Evolutionary conservation across 2,888 invertebrate species (phyloP), one percentile per base, ranked within the genome.

Genomic region (Athalia circularis): DNA sequence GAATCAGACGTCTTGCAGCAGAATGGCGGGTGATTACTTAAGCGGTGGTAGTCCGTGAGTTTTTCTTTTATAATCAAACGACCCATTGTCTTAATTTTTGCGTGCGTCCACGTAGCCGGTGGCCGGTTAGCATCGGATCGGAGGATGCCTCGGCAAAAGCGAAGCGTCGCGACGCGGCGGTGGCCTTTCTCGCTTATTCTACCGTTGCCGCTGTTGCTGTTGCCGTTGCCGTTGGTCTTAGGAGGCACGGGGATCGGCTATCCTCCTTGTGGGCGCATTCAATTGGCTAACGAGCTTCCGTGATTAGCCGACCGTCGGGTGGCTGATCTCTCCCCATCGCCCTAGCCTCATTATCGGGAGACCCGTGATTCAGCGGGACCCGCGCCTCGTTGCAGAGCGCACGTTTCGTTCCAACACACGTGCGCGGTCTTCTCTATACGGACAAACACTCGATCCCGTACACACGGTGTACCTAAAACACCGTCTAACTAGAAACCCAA

Each of bases 211-310:
- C 29, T 29, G 29, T 29, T 29, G 29, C 29, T 29, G 29, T 29
- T 29, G n/a, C n/a, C n/a, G n/a, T n/a, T n/a, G n/a, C n/a, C n/a
- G n/a, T n/a, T 29, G 29, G 29, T 29, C 29, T 43, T 52, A 62
- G 43, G 29, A 47, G 75, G 15, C 48, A 62, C 62, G 43, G n/a
- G 50, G 62, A 50, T 64, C 64, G 29, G 13, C 62, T 8, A 50
- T 62, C 75, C 75, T 75, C 75, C 62, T 75, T 75, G 75, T 75
- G 75, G 75, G 75, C 75, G 75, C 75, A 75, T 75, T 75, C 75
- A 75, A 87, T 87, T 86, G 85, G 87, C 84, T 88, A 88, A 88
- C 88, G 87, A 88, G 86, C 85, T 77, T 81, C 82, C 86, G 84
- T 85, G 87, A 88, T 88, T 88, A 88, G 86, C 82, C 83, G 85